Conservation (phyloP, 1,140 invertebrate genomes). For the Bombus difficillimus region DNA sequence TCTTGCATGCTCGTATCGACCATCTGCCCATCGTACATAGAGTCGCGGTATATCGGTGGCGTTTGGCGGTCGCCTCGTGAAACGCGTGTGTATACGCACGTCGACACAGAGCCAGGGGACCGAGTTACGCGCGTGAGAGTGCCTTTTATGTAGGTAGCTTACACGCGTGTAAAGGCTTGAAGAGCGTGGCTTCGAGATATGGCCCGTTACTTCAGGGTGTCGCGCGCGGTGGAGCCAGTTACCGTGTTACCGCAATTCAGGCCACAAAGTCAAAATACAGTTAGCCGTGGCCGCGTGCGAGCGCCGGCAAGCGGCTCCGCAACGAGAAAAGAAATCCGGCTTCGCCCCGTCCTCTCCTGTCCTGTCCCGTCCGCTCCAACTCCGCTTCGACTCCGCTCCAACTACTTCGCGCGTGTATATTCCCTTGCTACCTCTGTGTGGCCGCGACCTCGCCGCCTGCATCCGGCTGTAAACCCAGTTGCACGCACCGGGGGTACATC, state of each 20-base stretch:
- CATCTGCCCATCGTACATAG: neutral
- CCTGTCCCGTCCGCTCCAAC: constrained; percentile 42
- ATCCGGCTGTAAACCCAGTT: constrained; percentile 70
- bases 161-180: constrained; percentile 69
- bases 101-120: neutral
- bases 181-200: constrained; percentile 75
- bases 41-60: neutral
- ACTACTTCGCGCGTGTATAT: constrained; percentile 7
- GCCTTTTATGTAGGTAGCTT: constrained; percentile 76
- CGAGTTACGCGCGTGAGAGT: constrained; percentile 49
- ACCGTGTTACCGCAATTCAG: constrained; percentile 84
- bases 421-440: constrained; percentile 3
- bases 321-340: constrained; percentile 68
- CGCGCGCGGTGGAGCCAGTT: constrained; percentile 80
- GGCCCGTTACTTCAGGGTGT: constrained; percentile 81
- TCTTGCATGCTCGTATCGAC: neutral
- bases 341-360: constrained; percentile 28
- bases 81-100: constrained; percentile 11
- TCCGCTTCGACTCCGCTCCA: constrained; percentile 8
- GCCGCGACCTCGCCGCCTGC: constrained; percentile 45
- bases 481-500: constrained; percentile 50
- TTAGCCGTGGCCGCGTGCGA: constrained; percentile 76
- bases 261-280: constrained; percentile 84
- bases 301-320: constrained; percentile 37
- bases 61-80: neutral